phyloP scores from a whole-genome alignment of 2,113 vertebrate species.

The Hydrochoerus hydrochaeris region DNA sequence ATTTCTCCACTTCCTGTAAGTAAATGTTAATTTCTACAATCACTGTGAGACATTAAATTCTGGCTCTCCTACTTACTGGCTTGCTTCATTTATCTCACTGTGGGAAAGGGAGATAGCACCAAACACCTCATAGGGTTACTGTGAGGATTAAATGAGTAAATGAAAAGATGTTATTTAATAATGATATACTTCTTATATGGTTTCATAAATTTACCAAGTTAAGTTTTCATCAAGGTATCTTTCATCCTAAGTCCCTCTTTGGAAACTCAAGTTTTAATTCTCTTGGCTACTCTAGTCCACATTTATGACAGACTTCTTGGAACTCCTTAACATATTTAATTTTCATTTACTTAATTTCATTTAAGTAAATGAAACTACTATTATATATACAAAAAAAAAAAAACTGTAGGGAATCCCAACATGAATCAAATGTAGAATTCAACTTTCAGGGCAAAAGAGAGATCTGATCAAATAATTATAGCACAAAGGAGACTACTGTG shows the following conservation, averaged over 20 bases:
- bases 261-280: neutral
- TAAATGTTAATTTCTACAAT: neutral
- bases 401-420: neutral
- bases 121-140: neutral
- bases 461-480: neutral
- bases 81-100: neutral
- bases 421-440: constrained; percentile 2
- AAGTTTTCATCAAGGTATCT: neutral
- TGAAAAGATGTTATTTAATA: neutral
- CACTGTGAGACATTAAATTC: neutral
- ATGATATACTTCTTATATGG: neutral
- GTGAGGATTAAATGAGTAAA: neutral
- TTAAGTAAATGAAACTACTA: neutral
- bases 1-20: neutral
- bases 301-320: neutral
- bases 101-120: neutral
- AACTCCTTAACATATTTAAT: neutral
- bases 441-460: neutral
- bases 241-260: neutral
- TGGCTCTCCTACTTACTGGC: neutral
- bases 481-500: neutral
- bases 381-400: neutral
- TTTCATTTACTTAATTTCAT: too few relatives aligned
- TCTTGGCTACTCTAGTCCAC: neutral
- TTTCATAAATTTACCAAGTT: neutral